Evolutionary conservation across 2,888 invertebrate species (phyloP).

Genomic region (Nebria brevicollis): DNA sequence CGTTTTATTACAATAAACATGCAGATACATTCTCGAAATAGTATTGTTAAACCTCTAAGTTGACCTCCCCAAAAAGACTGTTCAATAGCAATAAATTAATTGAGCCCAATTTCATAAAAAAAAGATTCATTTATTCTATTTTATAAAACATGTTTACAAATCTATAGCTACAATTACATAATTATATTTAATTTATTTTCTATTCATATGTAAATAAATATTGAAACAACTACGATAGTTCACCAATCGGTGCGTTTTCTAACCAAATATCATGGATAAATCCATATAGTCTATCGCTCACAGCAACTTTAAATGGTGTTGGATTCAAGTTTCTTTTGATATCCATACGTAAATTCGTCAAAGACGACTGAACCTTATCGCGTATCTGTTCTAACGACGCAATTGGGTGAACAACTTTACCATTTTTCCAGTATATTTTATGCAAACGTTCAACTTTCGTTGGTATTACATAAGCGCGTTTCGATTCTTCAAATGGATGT

Average conservation of each 20-base stretch:
- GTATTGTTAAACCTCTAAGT: neutral
- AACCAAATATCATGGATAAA: constrained; percentile 98
- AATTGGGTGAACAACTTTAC: constrained; percentile 73
- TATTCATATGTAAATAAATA: neutral
- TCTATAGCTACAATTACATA: neutral
- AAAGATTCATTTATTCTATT: too few species aligned
- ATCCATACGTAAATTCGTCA: constrained; percentile 86
- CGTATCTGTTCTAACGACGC: constrained; percentile 82
- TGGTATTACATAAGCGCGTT: constrained; percentile 94
- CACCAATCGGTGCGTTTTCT: constrained; percentile 96
- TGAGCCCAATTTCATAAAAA: too few species aligned
- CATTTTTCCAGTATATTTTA: constrained; percentile 88
- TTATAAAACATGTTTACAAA: too few species aligned
- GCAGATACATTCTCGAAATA: neutral
- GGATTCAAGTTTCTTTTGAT: constrained; percentile 96
- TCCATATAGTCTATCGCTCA: constrained; percentile 90
- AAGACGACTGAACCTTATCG: constrained; percentile 79
- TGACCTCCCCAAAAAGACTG: too few species aligned
- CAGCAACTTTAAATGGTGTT: constrained; percentile 96
- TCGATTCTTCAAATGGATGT: constrained; percentile 97
- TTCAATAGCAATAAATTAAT: too few species aligned
- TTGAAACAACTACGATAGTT: constrained; percentile 73
- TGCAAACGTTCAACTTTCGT: constrained; percentile 87
- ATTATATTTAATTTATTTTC: neutral
- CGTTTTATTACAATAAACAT: neutral